Evolutionary conservation across 2,888 invertebrate species (phyloP), one percentile per base, ranked within the genome.

Genomic region (Hetaerina titia): DNA sequence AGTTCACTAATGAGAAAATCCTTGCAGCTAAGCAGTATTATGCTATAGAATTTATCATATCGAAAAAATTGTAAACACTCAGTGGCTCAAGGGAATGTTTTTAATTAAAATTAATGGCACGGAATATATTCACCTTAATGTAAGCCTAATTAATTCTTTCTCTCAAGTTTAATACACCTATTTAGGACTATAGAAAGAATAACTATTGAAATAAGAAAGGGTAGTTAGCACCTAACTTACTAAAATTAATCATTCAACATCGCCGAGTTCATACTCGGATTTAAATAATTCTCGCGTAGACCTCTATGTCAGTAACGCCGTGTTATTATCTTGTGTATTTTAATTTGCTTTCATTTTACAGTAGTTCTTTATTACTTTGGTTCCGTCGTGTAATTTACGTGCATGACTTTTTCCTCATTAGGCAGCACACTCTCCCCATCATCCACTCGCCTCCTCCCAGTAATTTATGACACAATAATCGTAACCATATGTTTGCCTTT

Each of bases 401-500:
- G 81, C 31, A 81, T 81, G 81, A 81, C 81, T 31, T 25, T 31
- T 81, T 81, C 81, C 81, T 81, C 81, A 89, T 58, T 57, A 92
- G 15, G 69, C 19, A 56, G 56, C 15, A n/a, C 92, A 13, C 69
- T 25, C 13, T 11, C 69, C 15, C 45, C 64, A 6, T 45, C 17
- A 64, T 69, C 22, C 22, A 19, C 22, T 63, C 69, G 22, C 45
- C 89, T 19, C 45, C 7, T 15, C 31, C 69, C 5, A 5, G 15
- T 89, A 89, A 89, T 89, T 92, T 92, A 92, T 92, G 92, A 69
- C 64, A 92, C 69, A 89, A 89, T 89, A 92, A 92, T 92, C 69
- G 56, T 69, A 17, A 69, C 92, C 92, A 56, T 92, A 69, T 19
- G 69, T 92, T 69, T 92, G 69, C 45, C 92, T 69, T 56, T 92